phyloP scores from a whole-genome alignment of 1,140 invertebrate genomes.

The Babylonia areolata region DNA sequence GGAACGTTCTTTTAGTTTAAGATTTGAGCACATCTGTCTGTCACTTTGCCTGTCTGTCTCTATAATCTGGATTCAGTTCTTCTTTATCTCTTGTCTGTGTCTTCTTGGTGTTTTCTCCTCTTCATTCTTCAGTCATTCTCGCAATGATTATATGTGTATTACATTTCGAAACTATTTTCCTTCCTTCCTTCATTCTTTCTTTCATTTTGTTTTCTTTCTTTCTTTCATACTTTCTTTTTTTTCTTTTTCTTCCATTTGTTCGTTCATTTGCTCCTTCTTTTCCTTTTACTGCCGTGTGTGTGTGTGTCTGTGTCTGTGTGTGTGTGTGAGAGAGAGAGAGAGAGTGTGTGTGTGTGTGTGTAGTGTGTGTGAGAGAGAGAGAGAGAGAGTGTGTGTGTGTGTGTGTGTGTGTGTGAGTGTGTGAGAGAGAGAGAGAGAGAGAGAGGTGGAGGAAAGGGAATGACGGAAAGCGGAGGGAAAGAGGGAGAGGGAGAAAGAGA shows the following conservation, averaged over 20 bases:
- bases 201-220: not conserved
- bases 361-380: constrained; percentile 2
- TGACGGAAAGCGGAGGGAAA: no score
- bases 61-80: no score
- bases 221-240: not conserved
- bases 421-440: no score
- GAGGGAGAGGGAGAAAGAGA: no score
- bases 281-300: not conserved
- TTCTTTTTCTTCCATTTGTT: not conserved
- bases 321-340: not conserved
- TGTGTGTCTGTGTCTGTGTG: not conserved
- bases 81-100: not conserved
- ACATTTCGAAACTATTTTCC: no score
- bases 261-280: not conserved
- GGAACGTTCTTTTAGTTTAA: not conserved
- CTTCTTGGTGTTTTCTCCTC: not conserved
- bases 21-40: not conserved
- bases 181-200: not conserved
- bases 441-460: no score
- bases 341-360: not conserved
- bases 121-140: no score
- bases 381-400: not conserved
- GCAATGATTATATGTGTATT: no score
- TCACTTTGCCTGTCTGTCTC: not conserved
- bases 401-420: not conserved